Base-by-base conservation (phyloP, 2,888 invertebrate genomes). In the Nomada ferruginata region DNA sequence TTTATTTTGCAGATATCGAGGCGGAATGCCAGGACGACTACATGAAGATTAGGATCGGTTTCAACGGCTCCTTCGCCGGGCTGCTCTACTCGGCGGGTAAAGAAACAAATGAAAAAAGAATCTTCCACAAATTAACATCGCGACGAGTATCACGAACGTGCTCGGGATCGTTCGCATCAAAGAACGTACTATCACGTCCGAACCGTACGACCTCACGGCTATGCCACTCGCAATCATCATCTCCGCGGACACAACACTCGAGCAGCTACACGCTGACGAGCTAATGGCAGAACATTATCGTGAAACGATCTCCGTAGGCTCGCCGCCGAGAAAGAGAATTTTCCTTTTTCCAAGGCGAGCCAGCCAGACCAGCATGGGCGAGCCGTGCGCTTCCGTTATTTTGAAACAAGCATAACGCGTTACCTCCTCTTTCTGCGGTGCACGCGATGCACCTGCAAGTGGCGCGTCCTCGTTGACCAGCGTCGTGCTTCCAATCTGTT, bases 11-110 rank as follows among this genome's bases (percentile, higher is more conserved):
- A 98, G 98, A 98, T 94, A 98, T 98, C 90, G 98, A 98, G 94
- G 98, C 98, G 0, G 98, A 98, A 94, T 98, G 98, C 90, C 98
- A 98, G 94, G 98, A 98, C 92, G 98, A 98, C 94, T 98, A 97
- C 93, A 98, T 98, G 98, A 98, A 98, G 94, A 98, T 98, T 81
- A 95, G 98, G 83, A 97, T 98, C 63, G 97, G 97, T 2, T 98
- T 98, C 94, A 98, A 98, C 94, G 98, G 98, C 23, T 97, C 98
- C 0, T 98, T 98, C 91, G 95, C 96, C 29, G 98, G 98, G 60
- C 94, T 98, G 60, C 96, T 98, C 42, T 98, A 98, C 94, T 98
- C 98, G 0, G 97, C 98, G 92, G 97, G 97, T 97, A 94, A 94
- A 26, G 13, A 10, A 47, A 47, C 3, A 10, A 47, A 47, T 0